Evolutionary conservation across 2,113 vertebrate genomes (phyloP).

Genomic region (Sylvietta virens): DNA sequence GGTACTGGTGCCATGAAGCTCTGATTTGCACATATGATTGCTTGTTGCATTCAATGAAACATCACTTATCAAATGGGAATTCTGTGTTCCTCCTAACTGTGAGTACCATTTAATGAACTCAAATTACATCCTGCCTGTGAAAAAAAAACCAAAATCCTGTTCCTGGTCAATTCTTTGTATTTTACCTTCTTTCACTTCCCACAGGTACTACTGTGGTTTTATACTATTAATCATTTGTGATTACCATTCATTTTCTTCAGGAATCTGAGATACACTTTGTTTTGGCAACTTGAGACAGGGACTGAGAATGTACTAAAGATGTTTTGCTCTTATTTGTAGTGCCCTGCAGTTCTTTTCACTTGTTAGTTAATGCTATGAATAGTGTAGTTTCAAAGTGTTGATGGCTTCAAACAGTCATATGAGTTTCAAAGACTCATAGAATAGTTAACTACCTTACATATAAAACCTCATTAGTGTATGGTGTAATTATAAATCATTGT

Average conservation of each 20-base stretch:
- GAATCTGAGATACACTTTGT: neutral
- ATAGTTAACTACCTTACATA: neutral
- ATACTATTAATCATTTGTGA: neutral
- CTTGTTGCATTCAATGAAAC: neutral
- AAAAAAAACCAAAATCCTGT: fast-evolving
- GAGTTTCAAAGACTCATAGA: neutral
- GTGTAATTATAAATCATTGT: neutral
- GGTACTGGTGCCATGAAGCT: neutral
- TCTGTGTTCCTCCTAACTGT: neutral
- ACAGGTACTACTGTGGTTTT: neutral
- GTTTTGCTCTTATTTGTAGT: neutral
- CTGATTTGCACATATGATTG: fast-evolving
- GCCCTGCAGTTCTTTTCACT: neutral
- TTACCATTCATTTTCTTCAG: neutral
- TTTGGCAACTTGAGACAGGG: neutral
- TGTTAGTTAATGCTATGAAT: neutral
- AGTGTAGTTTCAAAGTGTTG: neutral
- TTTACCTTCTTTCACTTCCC: neutral
- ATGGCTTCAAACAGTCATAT: neutral
- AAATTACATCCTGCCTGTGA: neutral
- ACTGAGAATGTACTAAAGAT: neutral
- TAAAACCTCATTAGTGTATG: neutral
- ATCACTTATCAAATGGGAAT: neutral
- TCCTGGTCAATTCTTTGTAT: neutral
- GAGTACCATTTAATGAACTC: neutral